phyloP scores from a whole-genome alignment of 2,888 invertebrate species.

The Entomobrya proxima region DNA sequence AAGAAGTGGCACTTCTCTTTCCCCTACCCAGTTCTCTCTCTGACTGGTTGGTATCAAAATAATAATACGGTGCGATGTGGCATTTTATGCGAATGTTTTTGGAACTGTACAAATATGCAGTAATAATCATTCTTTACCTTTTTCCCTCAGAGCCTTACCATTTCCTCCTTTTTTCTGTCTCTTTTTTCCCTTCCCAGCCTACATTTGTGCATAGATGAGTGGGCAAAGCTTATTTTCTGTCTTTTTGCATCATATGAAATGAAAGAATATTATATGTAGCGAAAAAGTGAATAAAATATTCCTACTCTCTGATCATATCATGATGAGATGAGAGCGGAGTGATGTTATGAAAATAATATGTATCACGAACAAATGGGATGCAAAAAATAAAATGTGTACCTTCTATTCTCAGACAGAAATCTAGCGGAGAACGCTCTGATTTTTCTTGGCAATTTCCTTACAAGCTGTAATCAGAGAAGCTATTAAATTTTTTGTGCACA shows the following conservation, averaged over 20 bases:
- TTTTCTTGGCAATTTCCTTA: slow-evolving; percentile 61
- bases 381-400: slow-evolving; percentile 18
- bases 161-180: slow-evolving; percentile 18
- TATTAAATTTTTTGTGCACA: slow-evolving; percentile 58
- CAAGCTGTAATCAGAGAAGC: slow-evolving; percentile 63
- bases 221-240: background rate
- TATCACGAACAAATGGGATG: slow-evolving; percentile 17
- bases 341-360: slow-evolving; percentile 28
- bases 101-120: slow-evolving; percentile 30
- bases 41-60: background rate
- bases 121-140: slow-evolving; percentile 26
- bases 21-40: background rate
- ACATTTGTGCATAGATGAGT: slow-evolving; percentile 46
- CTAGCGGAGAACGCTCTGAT: slow-evolving; percentile 50
- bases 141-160: slow-evolving; percentile 18
- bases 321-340: background rate
- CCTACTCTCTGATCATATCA: background rate
- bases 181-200: background rate
- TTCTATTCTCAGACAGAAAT: background rate
- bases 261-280: background rate
- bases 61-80: background rate
- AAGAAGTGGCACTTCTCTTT: background rate
- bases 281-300: slow-evolving; percentile 1
- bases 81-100: background rate
- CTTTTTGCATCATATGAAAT: background rate